phyloP scores from a whole-genome alignment of 2,113 vertebrate species.

The Burhinus bistriatus region DNA sequence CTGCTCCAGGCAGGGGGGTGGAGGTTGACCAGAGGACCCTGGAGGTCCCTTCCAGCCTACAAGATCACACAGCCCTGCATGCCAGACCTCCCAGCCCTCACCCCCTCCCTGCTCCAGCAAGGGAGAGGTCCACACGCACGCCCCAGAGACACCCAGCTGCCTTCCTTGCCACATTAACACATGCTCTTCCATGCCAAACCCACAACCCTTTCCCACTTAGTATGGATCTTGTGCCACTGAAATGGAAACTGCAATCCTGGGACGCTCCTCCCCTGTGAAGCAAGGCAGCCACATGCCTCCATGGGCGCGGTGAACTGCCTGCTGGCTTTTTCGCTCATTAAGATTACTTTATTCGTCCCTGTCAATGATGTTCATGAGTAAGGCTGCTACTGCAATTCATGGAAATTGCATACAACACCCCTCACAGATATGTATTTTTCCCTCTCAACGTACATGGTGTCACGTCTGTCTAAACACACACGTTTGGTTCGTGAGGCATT shows the following conservation, averaged over 20 bases:
- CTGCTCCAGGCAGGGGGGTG: fast-evolving
- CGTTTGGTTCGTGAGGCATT: neutral
- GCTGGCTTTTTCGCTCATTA: neutral
- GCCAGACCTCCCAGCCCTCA: neutral
- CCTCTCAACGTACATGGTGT: neutral
- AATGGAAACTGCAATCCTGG: neutral
- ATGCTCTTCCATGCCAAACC: neutral
- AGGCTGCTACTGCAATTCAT: conserved; percentile 21
- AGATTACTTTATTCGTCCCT: neutral
- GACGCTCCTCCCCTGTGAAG: neutral
- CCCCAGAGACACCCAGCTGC: neutral
- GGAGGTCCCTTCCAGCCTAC: neutral
- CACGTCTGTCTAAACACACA: neutral
- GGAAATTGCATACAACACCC: conserved; percentile 26
- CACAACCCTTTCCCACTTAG: neutral
- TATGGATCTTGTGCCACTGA: neutral
- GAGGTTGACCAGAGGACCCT: neutral
- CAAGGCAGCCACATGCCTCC: neutral
- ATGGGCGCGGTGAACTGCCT: neutral
- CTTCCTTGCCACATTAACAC: neutral
- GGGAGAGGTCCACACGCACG: neutral
- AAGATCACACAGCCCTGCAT: fast-evolving
- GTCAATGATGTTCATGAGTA: neutral
- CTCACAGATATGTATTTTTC: conserved; percentile 47
- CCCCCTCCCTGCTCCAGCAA: neutral